Base-by-base conservation (phyloP, 2,113 vertebrate species). In the Chamaea fasciata region DNA sequence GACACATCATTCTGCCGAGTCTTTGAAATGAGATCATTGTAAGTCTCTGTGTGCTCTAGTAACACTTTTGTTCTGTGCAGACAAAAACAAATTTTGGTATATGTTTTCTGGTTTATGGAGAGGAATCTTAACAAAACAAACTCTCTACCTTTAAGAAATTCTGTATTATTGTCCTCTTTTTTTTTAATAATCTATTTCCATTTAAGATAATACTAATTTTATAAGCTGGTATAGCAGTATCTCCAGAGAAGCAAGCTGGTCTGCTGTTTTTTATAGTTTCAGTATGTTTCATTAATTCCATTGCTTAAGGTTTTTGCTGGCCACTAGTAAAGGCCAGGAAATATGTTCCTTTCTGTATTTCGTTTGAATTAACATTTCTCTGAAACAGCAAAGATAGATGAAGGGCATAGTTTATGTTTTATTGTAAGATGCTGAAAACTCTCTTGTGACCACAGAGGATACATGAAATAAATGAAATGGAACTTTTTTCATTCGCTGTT, bases 231-330 rank as follows among this genome's bases (percentile, higher is more conserved):
- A 19, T 63, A 65, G 26, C 27, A 46, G 1, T 63, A 63, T 63
- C 55, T 86, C 31, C 64, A 81, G 41, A 31, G 18, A 82, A 68
- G 31, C 39, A 77, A 42, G 9, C 10, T 60, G 30, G 35, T 85
- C 22, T 0, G 0, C 21, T 63, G 2, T 0, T 42, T 84, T 65
- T 87, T 74, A 44, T 42, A 11, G 13, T 50, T 86, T 69, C 17
- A 24, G 30, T 74, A 12, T 41, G 10, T 87, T 93, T 91, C 39
- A 10, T 73, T 76, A 90, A 49, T 57, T 85, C 30, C 4, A 13
- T 68, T 52, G 8, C 16, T 68, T 46, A 39, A 80, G 26, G 4
- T 30, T 68, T 91, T 79, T 79, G 33, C 39, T 90, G 69, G 35
- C 30, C 2, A 0, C n/a, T 79, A 37, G 33, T n/a, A 55, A 35